These are phyloP conservation scores for Apeltes quadracus DNA, from an alignment of 2,113 vertebrate species.

Conservation along the genomic window DNA sequence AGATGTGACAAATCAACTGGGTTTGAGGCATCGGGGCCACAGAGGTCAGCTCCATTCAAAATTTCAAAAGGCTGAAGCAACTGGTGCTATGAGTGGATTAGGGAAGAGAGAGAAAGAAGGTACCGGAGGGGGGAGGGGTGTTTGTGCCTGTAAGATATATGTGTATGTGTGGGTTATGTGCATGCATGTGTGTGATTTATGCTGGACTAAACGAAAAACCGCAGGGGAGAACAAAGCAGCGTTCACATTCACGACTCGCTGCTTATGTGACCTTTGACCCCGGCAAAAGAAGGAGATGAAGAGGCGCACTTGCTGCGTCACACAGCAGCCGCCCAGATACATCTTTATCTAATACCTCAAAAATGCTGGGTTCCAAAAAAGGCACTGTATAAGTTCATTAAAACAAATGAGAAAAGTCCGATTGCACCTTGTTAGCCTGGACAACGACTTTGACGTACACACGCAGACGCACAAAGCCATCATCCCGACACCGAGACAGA, in stretches of 20 bases:
- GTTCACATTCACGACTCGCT: conserved; percentile 47
- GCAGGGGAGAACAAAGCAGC: conserved; percentile 53
- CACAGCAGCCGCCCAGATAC: neutral
- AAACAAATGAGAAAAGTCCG: neutral
- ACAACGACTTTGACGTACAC: conserved; percentile 16
- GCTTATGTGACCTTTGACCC: conserved; percentile 55
- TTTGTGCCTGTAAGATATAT: conserved; percentile 10
- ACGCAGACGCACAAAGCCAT: conserved; percentile 12
- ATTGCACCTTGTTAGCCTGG: neutral
- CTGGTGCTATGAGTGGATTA: conserved; percentile 13
- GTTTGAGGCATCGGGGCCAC: neutral
- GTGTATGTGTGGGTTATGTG: conserved; percentile 20
- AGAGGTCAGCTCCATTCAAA: conserved; percentile 10
- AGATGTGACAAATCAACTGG: conserved; percentile 9
- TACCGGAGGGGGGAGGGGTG: neutral
- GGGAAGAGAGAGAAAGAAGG: conserved; percentile 9
- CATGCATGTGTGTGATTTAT: conserved; percentile 52
- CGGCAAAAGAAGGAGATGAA: conserved; percentile 8
- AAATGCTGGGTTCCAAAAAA: neutral
- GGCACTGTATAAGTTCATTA: neutral
- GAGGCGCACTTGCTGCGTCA: conserved; percentile 12
- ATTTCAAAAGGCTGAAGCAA: conserved; percentile 3
- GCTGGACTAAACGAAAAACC: conserved; percentile 30
- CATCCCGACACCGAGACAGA: conserved; percentile 17
- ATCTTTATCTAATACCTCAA: neutral